phyloP scores from a whole-genome alignment of 2,888 invertebrate species.

The Volucella inanis region DNA sequence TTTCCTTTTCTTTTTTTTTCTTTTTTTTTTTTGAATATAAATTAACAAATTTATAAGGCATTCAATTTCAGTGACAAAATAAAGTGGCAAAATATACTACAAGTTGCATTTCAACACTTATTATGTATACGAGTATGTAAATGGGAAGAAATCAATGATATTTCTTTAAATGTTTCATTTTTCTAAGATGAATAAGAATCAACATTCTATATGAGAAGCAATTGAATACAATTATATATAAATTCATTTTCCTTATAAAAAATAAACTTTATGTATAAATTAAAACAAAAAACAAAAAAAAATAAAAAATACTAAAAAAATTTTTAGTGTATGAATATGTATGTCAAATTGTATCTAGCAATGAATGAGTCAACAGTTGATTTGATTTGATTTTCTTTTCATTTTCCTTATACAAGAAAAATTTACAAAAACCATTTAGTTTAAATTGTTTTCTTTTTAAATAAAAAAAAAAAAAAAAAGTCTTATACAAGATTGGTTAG shows the following conservation, averaged over 20 bases:
- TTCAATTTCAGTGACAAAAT: conserved; percentile 14
- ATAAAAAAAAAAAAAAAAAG: conserved; percentile 23
- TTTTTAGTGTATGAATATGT: conserved; percentile 48
- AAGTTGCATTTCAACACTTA: neutral
- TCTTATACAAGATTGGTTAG: conserved; percentile 20
- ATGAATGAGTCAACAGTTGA: conserved; percentile 55
- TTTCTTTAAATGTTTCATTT: no score
- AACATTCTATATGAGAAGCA: no score
- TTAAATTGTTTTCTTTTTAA: conserved; percentile 45
- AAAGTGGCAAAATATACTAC: conserved; percentile 33
- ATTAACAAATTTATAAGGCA: conserved; percentile 58
- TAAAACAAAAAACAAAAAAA: conserved; percentile 12
- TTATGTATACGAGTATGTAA: neutral
- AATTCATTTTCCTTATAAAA: neutral
- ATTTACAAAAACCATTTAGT: conserved; percentile 29
- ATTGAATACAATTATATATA: no score
- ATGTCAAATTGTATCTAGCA: conserved; percentile 38
- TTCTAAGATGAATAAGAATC: no score
- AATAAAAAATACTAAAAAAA: conserved; percentile 50
- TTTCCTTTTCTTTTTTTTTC: neutral
- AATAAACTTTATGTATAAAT: conserved; percentile 22
- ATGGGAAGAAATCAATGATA: conserved; percentile 13
- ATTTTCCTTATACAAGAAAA: conserved; percentile 22
- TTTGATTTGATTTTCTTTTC: conserved; percentile 9
- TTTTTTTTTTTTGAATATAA: conserved; percentile 47